phyloP scores from a whole-genome alignment of 2,113 vertebrate species.

The Laticauda colubrina region DNA sequence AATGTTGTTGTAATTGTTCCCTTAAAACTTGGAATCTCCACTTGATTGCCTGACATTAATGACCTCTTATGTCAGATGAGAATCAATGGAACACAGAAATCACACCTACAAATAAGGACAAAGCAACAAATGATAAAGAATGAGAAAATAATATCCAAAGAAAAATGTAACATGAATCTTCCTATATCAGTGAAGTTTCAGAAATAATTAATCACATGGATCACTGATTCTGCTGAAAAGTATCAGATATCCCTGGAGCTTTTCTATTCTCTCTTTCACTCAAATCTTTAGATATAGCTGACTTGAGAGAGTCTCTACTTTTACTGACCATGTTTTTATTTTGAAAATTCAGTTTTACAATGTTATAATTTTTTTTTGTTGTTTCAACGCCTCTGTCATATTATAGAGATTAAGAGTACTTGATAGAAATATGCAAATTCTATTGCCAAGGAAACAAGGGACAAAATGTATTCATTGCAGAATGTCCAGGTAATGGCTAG shows the following conservation, averaged over 20 bases:
- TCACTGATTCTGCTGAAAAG: constrained; percentile 53
- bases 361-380: background rate
- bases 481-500: background rate
- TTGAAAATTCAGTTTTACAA: background rate
- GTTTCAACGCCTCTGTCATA: background rate
- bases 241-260: constrained; percentile 55
- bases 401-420: background rate
- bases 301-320: constrained; percentile 42
- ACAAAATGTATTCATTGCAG: background rate
- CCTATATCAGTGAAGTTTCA: constrained; percentile 49
- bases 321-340: background rate
- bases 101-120: constrained; percentile 43
- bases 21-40: constrained; percentile 60
- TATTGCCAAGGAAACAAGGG: background rate
- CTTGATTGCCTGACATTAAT: constrained; percentile 67
- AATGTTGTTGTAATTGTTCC: constrained; percentile 59
- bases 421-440: background rate
- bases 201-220: constrained; percentile 61
- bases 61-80: constrained; percentile 57
- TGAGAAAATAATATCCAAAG: constrained; percentile 53
- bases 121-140: constrained; percentile 50
- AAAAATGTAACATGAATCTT: constrained; percentile 52
- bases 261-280: background rate
- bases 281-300: constrained; percentile 23
- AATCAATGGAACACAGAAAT: constrained; percentile 38